phyloP scores from a whole-genome alignment of 2,797 vertebrate species.

The Stomatorhinus walkeri region DNA sequence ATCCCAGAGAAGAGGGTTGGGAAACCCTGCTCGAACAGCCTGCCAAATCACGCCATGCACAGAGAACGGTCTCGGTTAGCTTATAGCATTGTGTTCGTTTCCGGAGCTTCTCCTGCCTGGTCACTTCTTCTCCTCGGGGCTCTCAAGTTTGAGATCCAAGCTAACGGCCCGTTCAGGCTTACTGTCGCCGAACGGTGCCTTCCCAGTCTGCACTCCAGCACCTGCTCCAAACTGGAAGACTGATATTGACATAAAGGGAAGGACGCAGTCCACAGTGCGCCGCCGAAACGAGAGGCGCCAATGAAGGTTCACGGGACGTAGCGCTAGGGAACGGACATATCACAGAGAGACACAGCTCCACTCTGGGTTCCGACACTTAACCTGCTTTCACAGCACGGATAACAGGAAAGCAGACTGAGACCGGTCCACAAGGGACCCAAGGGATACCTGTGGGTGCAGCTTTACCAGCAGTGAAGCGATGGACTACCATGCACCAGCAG shows the following conservation, averaged over 20 bases:
- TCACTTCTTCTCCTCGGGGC: not conserved
- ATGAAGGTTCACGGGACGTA: slow-evolving; percentile 6
- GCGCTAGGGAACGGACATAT: not conserved
- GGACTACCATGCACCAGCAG: not conserved
- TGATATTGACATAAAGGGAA: slow-evolving; percentile 3
- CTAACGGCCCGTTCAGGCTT: not conserved
- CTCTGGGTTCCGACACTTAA: not conserved
- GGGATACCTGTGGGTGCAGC: not conserved
- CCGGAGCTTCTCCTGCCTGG: not conserved
- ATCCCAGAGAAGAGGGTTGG: not conserved
- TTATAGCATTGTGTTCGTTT: not conserved
- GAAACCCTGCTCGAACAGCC: not conserved
- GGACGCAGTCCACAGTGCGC: not conserved
- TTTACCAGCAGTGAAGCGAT: not conserved
- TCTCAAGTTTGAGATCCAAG: not conserved
- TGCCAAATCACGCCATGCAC: not conserved
- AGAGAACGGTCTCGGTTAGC: slow-evolving; percentile 18
- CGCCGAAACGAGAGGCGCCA: not conserved
- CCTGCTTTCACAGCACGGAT: not conserved
- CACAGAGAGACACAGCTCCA: not conserved
- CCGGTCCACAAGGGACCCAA: not conserved
- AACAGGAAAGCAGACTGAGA: not conserved
- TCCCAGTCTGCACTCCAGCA: not conserved
- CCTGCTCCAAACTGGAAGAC: slow-evolving; percentile 20
- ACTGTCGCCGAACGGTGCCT: not conserved